These are phyloP conservation scores for Drosophila falleni DNA, from an alignment of 2,888 invertebrate genomes.

Conservation along the genomic window DNA sequence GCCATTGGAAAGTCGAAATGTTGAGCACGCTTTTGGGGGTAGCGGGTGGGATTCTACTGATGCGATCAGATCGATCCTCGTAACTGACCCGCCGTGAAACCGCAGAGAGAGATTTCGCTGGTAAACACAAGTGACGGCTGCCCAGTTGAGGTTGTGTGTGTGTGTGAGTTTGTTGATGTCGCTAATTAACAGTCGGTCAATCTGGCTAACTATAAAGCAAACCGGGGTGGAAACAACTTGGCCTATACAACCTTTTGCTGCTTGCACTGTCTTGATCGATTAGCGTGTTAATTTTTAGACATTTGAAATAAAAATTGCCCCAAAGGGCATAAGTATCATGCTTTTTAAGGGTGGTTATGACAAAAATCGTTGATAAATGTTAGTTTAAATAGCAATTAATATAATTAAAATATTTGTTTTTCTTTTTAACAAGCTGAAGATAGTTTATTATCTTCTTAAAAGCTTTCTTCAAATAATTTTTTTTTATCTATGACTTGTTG, in stretches of 20 bases:
- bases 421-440: not conserved
- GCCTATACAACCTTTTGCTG: constrained; percentile 34
- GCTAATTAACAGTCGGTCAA: constrained; percentile 35
- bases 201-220: constrained; percentile 15
- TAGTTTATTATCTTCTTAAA: not conserved
- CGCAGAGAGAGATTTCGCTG: constrained; percentile 29
- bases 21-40: constrained; percentile 29
- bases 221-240: too few relatives aligned
- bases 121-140: constrained; percentile 32
- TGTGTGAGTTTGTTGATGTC: constrained; percentile 11
- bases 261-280: constrained; percentile 50
- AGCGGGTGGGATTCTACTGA: constrained; percentile 2
- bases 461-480: constrained; percentile 1
- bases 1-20: constrained; percentile 19
- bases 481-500: not conserved
- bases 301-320: not conserved
- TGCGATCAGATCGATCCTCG: constrained; percentile 46
- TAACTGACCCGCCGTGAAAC: constrained; percentile 17
- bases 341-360: not conserved
- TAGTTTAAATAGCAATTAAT: constrained; percentile 7
- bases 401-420: constrained; percentile 3
- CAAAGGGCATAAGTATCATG: not conserved
- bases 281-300: constrained; percentile 38
- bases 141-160: constrained; percentile 14
- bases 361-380: not conserved